Evolutionary conservation across 2,113 vertebrate species (phyloP).

Genomic region (Dicerorhinus sumatrensis): DNA sequence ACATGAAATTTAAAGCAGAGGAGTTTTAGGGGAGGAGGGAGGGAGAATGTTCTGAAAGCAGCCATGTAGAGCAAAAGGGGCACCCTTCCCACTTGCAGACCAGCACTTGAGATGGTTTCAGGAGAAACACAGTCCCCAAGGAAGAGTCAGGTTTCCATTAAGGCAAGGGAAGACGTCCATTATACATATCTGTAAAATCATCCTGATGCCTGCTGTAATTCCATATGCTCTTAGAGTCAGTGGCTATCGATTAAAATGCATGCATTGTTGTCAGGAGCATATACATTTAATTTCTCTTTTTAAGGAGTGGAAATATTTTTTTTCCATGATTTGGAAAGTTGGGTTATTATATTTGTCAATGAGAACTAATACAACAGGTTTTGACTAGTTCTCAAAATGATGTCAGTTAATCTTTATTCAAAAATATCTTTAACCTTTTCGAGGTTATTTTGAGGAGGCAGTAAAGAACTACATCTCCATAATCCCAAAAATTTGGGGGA

Average conservation of each 20-base stretch:
- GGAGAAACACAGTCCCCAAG: background rate
- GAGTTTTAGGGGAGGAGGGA: background rate
- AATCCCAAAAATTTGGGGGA: background rate
- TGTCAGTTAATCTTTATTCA: background rate
- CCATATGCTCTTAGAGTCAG: background rate
- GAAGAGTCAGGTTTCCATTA: background rate
- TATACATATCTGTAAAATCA: background rate
- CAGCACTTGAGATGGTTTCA: background rate
- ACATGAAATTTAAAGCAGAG: background rate
- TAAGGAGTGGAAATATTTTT: background rate
- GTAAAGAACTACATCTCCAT: background rate
- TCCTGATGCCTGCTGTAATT: background rate
- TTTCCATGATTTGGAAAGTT: background rate
- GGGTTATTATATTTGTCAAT: background rate
- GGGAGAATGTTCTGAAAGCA: background rate
- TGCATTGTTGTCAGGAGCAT: background rate
- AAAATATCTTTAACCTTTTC: slow-evolving; percentile 5
- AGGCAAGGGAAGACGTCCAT: background rate
- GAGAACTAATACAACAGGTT: slow-evolving; percentile 17
- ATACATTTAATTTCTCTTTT: background rate
- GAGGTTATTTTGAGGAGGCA: background rate
- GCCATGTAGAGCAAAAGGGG: background rate
- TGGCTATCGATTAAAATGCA: background rate
- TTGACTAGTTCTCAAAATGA: background rate
- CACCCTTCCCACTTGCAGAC: background rate